Base-by-base conservation (phyloP, 2,113 vertebrate species). In the Microtus montanus region DNA sequence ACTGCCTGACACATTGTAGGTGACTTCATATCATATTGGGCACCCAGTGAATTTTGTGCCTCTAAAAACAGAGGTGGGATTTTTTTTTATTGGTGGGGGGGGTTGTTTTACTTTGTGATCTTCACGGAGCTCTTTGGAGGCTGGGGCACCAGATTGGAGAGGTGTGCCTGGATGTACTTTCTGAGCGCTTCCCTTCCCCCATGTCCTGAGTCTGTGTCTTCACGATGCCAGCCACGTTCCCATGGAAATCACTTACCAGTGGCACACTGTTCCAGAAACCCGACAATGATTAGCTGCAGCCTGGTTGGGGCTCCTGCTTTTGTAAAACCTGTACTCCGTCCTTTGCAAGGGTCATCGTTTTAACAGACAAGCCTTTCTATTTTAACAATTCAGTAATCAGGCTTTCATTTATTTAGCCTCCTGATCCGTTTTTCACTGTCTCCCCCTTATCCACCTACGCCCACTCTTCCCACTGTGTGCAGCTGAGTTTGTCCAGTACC, bases 181-280 rank as follows among this genome's bases (percentile, higher is more conserved):
- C 33, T 52, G n/a, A 19, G 8, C 26, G n/a, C 10, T 44, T 61
- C n/a, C 54, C 73, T 78, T 41, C 54, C 68, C 33, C 41, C 28
- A 24, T 0, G 0, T 30, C 58, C 90, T 78, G 30, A 64, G 44
- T 52, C 58, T 10, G 0, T 61, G 24, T 52, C 92, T 44, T 96
- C 54, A 0, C 33, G 26, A 82, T 83, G 82, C 93, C 88, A 86
- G 75, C 86, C 33, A 3, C 22, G 77, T 97, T 96, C 93, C 92
- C 96, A 88, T 97, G 96, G 93, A 97, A 95, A 97, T 97, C 96
- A 89, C 70, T 95, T 80, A 87, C 61, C 94, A 74, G 11, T 89
- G 80, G 75, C 87, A 93, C 38, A 64, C 79, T 73, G 52, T 92
- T 89, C 70, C 87, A 85, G 86, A 95, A 93, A 82, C 35, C 4